Evolutionary conservation across 2,113 vertebrate genomes (phyloP).

Genomic region (Cheirogaleus medius): DNA sequence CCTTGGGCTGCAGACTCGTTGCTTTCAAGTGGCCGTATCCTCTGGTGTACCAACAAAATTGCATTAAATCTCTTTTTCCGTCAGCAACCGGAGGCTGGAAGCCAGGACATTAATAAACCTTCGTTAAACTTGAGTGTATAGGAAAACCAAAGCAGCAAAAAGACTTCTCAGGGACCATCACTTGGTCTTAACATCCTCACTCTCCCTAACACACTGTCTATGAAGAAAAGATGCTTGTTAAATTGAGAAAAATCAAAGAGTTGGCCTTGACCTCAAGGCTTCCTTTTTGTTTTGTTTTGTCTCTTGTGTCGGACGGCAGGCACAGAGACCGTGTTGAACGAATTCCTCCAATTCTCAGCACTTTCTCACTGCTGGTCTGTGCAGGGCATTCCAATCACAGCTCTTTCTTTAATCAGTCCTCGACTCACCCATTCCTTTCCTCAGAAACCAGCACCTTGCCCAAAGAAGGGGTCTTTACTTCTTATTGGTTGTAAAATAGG

Average conservation of each 20-base stretch:
- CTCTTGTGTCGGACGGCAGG: not conserved
- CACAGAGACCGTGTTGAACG: not conserved
- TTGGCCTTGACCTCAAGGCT: not conserved
- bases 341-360: not conserved
- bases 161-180: not conserved
- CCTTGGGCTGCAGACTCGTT: not conserved
- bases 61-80: not conserved
- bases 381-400: not conserved
- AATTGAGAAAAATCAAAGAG: not conserved
- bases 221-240: not conserved
- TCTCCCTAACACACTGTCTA: not conserved
- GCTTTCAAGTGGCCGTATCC: not conserved
- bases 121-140: not conserved
- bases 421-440: not conserved
- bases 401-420: not conserved
- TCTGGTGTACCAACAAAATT: not conserved
- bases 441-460: not conserved
- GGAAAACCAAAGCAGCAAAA: not conserved
- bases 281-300: not conserved
- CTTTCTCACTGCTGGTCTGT: not conserved
- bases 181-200: not conserved
- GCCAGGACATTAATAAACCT: not conserved
- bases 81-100: not conserved
- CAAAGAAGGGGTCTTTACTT: not conserved
- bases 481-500: not conserved